These are phyloP conservation scores for Drosophila arizonae DNA, from an alignment of 1,140 invertebrate species.

Conservation along the genomic window DNA sequence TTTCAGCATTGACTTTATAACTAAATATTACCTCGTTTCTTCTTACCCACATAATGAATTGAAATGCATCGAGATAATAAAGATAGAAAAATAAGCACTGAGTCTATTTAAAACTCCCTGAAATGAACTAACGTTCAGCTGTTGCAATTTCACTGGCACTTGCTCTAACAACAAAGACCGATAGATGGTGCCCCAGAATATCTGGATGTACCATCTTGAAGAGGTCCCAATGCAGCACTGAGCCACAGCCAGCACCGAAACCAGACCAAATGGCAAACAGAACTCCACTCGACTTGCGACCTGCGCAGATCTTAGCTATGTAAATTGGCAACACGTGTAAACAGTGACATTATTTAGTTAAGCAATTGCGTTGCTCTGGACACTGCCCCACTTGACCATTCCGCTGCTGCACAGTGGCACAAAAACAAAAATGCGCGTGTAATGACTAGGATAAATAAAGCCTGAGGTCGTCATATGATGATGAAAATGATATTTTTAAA, in stretches of 20 bases:
- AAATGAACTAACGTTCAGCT: background rate
- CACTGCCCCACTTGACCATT: constrained; percentile 4
- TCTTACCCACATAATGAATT: no score
- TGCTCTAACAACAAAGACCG: background rate
- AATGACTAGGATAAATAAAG: no score
- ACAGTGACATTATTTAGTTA: constrained; percentile 66
- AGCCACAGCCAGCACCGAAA: constrained; percentile 6
- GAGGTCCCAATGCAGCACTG: constrained; percentile 28
- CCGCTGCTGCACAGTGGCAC: constrained; percentile 27
- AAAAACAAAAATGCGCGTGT: background rate
- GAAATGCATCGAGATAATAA: no score
- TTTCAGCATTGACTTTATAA: background rate
- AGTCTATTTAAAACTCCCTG: no score
- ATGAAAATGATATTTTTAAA: no score
- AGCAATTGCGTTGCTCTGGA: constrained; percentile 43
- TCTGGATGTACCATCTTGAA: constrained; percentile 2
- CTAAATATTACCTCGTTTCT: background rate
- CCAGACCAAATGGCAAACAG: constrained; percentile 5
- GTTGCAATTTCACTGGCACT: constrained; percentile 17
- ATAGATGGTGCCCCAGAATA: background rate
- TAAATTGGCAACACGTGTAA: constrained; percentile 66
- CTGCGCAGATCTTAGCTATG: constrained; percentile 38
- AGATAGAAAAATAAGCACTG: no score
- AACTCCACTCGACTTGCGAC: constrained; percentile 1
- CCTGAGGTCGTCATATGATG: no score